Base-by-base conservation (phyloP, 2,113 vertebrate species). In the Strix uralensis region DNA sequence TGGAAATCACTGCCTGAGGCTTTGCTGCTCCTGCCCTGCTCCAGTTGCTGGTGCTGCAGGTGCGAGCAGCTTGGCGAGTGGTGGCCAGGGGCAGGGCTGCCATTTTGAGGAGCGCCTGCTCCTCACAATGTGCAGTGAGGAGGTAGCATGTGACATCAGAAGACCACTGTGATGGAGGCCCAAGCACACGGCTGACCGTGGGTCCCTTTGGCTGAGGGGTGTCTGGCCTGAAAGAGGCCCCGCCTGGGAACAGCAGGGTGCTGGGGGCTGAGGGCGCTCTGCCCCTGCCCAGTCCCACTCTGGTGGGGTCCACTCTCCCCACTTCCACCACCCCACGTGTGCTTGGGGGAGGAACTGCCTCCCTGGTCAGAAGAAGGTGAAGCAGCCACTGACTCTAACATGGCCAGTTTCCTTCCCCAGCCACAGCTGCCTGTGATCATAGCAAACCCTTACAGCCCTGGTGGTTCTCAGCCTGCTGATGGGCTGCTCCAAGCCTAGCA, bases 21-120 rank as follows among this genome's bases (percentile, higher is more conserved):
- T 55, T 30, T 21, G 6, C 51, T 1, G 10, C 49, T 52, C 36
- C 69, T 16, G 49, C 12, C n/a, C 23, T 11, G 10, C 70, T 55
- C 27, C 5, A 8, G 23, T 12, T 32, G 36, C 70, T 42, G 38
- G 51, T 3, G 2, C 51, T 55, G 70, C 36, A 7, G 38, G 71
- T 2, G 2, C 19, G 0, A 38, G 20, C 4, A 1, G 18, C 25
- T 26, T 29, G n/a, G 44, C 4, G 7, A 46, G 44, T 46, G 44
- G 69, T 71, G 47, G 26, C 69, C 47, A 63, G 36, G 51, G 10
- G 14, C n/a, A 72, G 36, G 20, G 27, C 36, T 23, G 21, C 38
- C 44, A 46, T 46, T 46, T 46, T 46, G 7, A 17, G 44, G 44
- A 46, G 44, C 44, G 7, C 44, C 17, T 46, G 16, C 44, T 46